Conservation (phyloP, 2,113 vertebrate species). For the Leptosomus discolor region DNA sequence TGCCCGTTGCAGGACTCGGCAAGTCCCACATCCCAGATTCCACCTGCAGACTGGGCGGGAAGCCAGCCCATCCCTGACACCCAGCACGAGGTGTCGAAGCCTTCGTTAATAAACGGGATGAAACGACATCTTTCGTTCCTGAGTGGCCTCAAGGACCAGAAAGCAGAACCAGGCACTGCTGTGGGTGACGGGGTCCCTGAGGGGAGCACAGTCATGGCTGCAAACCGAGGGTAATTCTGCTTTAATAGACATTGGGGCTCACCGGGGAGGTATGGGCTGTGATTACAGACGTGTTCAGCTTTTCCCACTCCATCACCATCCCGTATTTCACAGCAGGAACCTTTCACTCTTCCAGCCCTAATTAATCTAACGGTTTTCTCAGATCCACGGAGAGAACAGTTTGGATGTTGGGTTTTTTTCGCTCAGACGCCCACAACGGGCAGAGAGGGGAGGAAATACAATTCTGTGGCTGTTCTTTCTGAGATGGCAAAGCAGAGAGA, state of each 20-base stretch:
- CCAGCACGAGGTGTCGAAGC: neutral
- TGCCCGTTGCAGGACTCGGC: neutral
- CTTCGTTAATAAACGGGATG: neutral
- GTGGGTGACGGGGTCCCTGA: neutral
- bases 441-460: neutral
- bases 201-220: neutral
- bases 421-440: neutral
- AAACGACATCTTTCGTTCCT: neutral
- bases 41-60: neutral
- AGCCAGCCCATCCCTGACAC: neutral
- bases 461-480: neutral
- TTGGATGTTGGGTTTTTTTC: neutral
- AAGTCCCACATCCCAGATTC: neutral
- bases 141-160: neutral
- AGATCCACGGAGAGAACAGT: neutral
- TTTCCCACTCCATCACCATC: neutral
- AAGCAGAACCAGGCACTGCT: neutral
- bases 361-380: conserved; percentile 28
- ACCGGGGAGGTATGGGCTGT: neutral
- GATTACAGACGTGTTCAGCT: neutral
- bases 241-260: neutral
- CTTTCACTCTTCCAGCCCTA: neutral
- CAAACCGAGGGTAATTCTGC: neutral
- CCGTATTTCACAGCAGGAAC: neutral
- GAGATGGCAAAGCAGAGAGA: neutral